A percentile compares a stretch with the other conserved stretches of the same genome.
phyloP scores from a whole-genome alignment of 2,888 invertebrate genomes.

The Oxyteleia sp. region DNA sequence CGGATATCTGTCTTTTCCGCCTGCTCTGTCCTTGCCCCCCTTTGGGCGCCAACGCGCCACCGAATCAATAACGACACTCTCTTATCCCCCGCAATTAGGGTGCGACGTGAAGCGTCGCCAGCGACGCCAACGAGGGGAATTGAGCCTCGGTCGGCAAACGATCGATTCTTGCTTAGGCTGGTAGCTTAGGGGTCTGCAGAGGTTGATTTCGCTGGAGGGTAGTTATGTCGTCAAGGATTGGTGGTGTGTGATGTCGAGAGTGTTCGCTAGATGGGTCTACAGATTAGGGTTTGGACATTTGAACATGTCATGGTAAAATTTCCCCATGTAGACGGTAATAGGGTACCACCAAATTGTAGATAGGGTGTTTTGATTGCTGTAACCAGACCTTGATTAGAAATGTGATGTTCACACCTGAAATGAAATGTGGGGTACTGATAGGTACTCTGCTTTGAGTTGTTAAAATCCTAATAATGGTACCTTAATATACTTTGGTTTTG shows the following conservation, averaged over 20 bases:
- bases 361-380: no score
- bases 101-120: conserved; percentile 57
- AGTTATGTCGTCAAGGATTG: neutral
- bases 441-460: no score
- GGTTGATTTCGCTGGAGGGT: conserved; percentile 3
- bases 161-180: conserved; percentile 45
- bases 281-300: no score
- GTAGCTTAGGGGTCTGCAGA: conserved; percentile 28
- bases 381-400: no score
- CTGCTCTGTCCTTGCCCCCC: conserved; percentile 68
- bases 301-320: no score
- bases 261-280: conserved; percentile 31
- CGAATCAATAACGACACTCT: conserved; percentile 74
- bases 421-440: no score
- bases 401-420: no score
- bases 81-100: conserved; percentile 72
- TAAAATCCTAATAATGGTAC: no score
- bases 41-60: conserved; percentile 67
- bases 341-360: no score
- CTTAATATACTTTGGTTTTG: no score
- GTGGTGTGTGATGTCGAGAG: neutral
- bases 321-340: no score
- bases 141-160: conserved; percentile 65
- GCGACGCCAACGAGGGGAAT: conserved; percentile 45
- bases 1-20: conserved; percentile 67